phyloP scores from a whole-genome alignment of 2,888 invertebrate genomes.

The Coecobrya sp. region DNA sequence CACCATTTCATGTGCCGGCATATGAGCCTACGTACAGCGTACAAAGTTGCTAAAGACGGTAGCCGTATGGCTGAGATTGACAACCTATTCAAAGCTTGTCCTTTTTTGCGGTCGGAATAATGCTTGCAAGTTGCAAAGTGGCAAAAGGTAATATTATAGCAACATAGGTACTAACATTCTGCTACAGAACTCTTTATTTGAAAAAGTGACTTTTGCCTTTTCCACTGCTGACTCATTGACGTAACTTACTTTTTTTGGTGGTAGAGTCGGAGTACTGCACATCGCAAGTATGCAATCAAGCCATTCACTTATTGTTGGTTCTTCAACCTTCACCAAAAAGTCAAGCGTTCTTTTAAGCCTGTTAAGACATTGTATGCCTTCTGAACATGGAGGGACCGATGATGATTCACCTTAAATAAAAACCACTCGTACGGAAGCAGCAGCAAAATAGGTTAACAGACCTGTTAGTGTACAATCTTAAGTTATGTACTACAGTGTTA shows the following conservation, averaged over 20 bases:
- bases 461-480: neutral
- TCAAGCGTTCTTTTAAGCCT: neutral
- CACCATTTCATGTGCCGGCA: neutral
- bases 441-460: conserved; percentile 18
- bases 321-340: conserved; percentile 9
- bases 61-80: neutral
- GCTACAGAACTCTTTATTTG: neutral
- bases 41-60: neutral
- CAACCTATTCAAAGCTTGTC: conserved; percentile 19
- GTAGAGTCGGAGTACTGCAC: neutral
- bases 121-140: neutral
- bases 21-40: neutral
- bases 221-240: conserved; percentile 9
- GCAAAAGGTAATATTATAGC: neutral
- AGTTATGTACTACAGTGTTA: too few relatives aligned
- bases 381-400: neutral
- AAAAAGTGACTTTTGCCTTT: conserved; percentile 25
- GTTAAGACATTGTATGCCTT: neutral
- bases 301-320: neutral
- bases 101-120: neutral
- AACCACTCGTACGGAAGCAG: neutral
- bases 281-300: neutral
- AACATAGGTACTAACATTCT: neutral
- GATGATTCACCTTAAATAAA: conserved; percentile 5
- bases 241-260: conserved; percentile 7